These are phyloP conservation scores for Atta colombica DNA, from an alignment of 1,140 invertebrate genomes.

Conservation along the genomic window DNA sequence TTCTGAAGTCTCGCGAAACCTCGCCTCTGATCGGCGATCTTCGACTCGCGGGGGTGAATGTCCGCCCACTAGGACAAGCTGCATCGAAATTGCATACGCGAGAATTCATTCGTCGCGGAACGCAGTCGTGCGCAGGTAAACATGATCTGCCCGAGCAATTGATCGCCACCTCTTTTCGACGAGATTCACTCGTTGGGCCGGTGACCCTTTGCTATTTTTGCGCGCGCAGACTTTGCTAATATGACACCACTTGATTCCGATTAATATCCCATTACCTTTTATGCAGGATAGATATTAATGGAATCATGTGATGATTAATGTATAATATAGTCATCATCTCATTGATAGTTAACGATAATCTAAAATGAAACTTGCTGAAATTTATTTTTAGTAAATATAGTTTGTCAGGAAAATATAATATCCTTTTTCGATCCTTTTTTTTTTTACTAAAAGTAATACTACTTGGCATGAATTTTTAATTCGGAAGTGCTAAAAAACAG, in stretches of 20 bases:
- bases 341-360: not conserved
- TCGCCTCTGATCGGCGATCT: slow-evolving; percentile 74
- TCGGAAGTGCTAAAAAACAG: slow-evolving; percentile 9
- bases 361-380: not conserved
- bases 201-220: slow-evolving; percentile 45
- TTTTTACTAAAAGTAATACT: not conserved
- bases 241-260: not conserved
- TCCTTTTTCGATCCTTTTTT: not conserved
- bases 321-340: no score
- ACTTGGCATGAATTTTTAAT: not conserved
- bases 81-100: slow-evolving; percentile 80
- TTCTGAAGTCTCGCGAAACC: slow-evolving; percentile 37
- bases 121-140: slow-evolving; percentile 74
- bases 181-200: slow-evolving; percentile 7
- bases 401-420: not conserved
- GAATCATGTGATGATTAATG: not conserved
- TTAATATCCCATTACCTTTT: not conserved
- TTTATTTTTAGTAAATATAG: not conserved
- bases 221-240: not conserved
- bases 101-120: slow-evolving; percentile 78
- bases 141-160: slow-evolving; percentile 71
- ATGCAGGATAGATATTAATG: not conserved
- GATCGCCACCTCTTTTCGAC: slow-evolving; percentile 39
- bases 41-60: slow-evolving; percentile 84
- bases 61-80: slow-evolving; percentile 86